Evolutionary conservation across 2,888 invertebrate genomes (phyloP), one percentile per base, ranked within the genome.

Genomic region (Lithophane socia): DNA sequence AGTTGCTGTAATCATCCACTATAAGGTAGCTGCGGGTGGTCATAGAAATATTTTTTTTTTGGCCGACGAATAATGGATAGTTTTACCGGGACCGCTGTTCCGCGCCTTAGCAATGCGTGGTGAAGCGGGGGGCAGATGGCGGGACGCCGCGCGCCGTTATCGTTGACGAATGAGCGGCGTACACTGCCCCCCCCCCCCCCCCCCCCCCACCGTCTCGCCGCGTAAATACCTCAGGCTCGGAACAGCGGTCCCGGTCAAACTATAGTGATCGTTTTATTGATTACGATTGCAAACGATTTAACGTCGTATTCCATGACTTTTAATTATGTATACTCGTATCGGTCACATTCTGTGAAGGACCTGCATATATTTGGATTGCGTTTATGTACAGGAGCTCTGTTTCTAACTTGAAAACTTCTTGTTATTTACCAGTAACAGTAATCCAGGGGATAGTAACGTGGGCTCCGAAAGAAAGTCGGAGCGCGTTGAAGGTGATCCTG

Each of bases 401-500:
- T 56, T 56, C 10, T 10, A 54, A 3, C 1, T 21, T 21, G 5
- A 24, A 24, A 24, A 58, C 37, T 52, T 21, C 13, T 60, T 44
- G 21, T 72, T 82, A 52, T 49, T 85, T 86, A 93, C 94, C 92
- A 68, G 91, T 92, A 49, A 89, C 60, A 24, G 85, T 91, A 12
- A 93, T 63, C 88, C 92, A 90, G 16, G 94, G 93, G 5, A 93
- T 68, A 47, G 92, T 93, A 42, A 92, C 18, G 42, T 92, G 91
- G 1, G 87, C 66, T 24, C 91, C 91, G 42, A 94, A 63, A 12
- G 88, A 78, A 24, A 94, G 89, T 44, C 93, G 91, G 10, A 93
- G 47, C 0, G 91, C 74, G 77, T 89, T 91, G 87, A 94, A 92
- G 24, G 76, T 87, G 47, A 93, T 89, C 21, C 86, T 68, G 75